Base-by-base conservation (phyloP, 2,888 invertebrate species). In the Oegoconia quadripuncta region DNA sequence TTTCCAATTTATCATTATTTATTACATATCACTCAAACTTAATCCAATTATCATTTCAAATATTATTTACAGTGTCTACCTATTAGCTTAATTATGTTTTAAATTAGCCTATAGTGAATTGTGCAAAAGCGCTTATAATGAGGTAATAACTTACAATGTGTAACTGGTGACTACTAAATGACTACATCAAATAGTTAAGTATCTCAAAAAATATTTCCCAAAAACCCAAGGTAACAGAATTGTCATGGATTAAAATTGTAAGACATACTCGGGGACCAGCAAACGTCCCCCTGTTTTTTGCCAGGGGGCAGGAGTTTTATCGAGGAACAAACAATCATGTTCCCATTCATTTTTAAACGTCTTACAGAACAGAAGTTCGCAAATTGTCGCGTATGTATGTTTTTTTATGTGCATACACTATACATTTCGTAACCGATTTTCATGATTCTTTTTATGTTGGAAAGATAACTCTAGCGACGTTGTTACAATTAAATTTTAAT, bases 161-260 rank as follows among this genome's bases (percentile, higher is more conserved):
- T 80, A 76, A 79, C 77, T 84, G 83, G 84, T 84, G 86, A 86
- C 84, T 79, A 74, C 73, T 81, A 81, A 74, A 70, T 86, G 83
- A 86, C 84, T 86, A 84, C 67, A 65, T 53, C 48, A 45, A 41
- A 52, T 31, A 41, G 25, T 27, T 43, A 56, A 69, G 65, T 59
- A 66, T 62, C 57, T 62, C 59, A 60, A 66, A 66, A n/a, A 60
- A 66, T 55, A 66, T 68, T 65, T 64, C 66, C 72, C 66, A 64
- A 73, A n/a, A 73, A 63, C 71, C 63, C 67, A 71, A 78, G 80
- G 80, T 82, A 81, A 82, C 79, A 76, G 70, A 69, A 67, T 64
- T 82, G 83, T 81, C 79, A 81, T 79, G 80, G 81, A 75, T 73
- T 55, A 58, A 31, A 44, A 39, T 18, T 13, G 17, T 15, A n/a